Conservation (phyloP, 2,113 vertebrate species). For the Todiramphus chloris region DNA sequence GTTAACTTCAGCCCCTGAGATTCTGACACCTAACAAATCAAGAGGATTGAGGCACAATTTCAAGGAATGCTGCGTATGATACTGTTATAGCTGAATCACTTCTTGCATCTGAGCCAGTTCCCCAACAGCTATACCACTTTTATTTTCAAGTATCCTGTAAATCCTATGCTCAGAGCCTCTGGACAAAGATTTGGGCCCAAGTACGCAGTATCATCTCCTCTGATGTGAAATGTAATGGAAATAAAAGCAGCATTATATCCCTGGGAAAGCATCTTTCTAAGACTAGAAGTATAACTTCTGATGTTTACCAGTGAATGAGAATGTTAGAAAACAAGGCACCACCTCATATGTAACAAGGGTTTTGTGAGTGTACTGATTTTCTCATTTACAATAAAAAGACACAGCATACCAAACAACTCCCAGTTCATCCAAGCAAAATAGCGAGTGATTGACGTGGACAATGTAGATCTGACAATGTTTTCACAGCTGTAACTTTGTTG, state of each 20-base stretch:
- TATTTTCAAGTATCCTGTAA: not conserved
- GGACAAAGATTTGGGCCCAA: not conserved
- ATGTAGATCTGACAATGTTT: not conserved
- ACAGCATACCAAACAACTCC: not conserved
- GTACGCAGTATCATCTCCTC: not conserved
- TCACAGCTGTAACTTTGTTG: not conserved
- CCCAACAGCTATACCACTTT: not conserved
- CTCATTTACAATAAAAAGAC: not conserved
- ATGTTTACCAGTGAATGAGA: not conserved
- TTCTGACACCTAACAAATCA: not conserved
- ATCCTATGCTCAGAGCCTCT: not conserved
- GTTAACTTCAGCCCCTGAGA: not conserved
- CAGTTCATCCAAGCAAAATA: not conserved
- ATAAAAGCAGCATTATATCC: not conserved
- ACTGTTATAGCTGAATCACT: not conserved
- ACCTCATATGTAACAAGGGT: not conserved
- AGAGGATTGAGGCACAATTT: not conserved
- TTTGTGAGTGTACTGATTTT: not conserved
- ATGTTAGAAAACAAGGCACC: not conserved
- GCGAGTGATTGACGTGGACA: not conserved
- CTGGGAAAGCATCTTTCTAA: not conserved
- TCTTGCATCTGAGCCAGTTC: accelerated
- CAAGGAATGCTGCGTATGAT: not conserved
- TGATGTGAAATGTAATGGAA: not conserved
- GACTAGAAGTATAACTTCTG: not conserved